These are phyloP conservation scores for Odontocolon sp. DNA, from an alignment of 2,888 invertebrate genomes.

Conservation along the genomic window DNA sequence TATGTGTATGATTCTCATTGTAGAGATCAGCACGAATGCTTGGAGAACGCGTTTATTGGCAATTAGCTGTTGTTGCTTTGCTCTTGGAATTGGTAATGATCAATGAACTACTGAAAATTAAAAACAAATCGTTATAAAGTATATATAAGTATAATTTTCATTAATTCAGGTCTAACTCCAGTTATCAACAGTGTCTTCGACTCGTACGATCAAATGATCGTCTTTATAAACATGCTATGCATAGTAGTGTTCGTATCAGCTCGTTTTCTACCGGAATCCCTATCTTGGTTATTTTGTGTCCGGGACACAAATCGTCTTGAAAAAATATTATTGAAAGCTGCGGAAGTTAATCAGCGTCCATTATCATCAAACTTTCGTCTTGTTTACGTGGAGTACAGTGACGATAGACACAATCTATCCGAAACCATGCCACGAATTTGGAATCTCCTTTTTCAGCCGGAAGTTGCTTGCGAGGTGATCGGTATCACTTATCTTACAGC, in stretches of 20 bases:
- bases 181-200: slow-evolving; percentile 51
- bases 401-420: slow-evolving; percentile 52
- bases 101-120: background rate
- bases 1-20: slow-evolving; percentile 55
- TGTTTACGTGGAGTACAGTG: slow-evolving; percentile 38
- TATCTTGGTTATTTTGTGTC: slow-evolving; percentile 62
- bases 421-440: slow-evolving; percentile 52
- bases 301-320: slow-evolving; percentile 45
- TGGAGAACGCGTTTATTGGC: slow-evolving; percentile 59
- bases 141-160: background rate
- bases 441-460: slow-evolving; percentile 57
- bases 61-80: slow-evolving; percentile 58
- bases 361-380: slow-evolving; percentile 50
- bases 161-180: slow-evolving; percentile 56
- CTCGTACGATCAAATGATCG: slow-evolving; percentile 60
- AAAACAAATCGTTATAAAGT: background rate
- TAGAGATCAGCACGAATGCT: slow-evolving; percentile 61
- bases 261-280: slow-evolving; percentile 61
- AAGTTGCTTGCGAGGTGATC: slow-evolving; percentile 60
- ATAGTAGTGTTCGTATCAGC: slow-evolving; percentile 58
- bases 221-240: slow-evolving; percentile 56
- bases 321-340: slow-evolving; percentile 40
- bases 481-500: slow-evolving; percentile 61
- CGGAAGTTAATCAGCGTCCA: slow-evolving; percentile 52
- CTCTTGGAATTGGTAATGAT: slow-evolving; percentile 61